Percentiles rank a stretch among this genome's conserved stretches.
phyloP scores from a whole-genome alignment of 2,797 vertebrate species.

The Aeoliscus strigatus region DNA sequence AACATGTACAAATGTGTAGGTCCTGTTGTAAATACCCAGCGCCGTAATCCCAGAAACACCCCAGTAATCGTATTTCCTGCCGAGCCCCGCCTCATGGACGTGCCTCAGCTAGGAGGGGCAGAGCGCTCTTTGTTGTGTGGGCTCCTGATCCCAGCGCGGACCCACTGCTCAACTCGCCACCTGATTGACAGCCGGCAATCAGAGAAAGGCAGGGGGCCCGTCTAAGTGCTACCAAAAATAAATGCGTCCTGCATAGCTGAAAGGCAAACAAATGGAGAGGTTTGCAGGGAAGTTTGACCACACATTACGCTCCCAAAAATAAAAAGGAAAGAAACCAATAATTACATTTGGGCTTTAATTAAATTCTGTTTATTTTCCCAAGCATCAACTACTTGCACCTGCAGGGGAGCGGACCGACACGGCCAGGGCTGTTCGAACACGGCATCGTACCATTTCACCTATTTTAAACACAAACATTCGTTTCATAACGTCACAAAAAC shows the following conservation, averaged over 20 bases:
- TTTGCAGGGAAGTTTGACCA: conserved; percentile 20
- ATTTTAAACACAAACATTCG: conserved; percentile 8
- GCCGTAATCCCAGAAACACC: conserved; percentile 47
- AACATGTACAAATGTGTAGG: conserved; percentile 22
- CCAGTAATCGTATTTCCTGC: conserved; percentile 33
- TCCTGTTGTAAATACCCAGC: conserved; percentile 13
- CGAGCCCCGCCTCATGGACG: conserved; percentile 29
- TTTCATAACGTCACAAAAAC: not conserved
- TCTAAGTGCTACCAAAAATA: conserved; percentile 41
- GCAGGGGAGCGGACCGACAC: conserved; percentile 4
- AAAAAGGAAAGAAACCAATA: conserved; percentile 36
- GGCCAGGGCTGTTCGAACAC: conserved; percentile 14
- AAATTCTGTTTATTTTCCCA: conserved; percentile 32
- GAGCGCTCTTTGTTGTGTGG: conserved; percentile 45
- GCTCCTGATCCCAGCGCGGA: conserved; percentile 19
- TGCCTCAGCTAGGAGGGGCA: conserved; percentile 25
- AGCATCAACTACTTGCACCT: conserved; percentile 24
- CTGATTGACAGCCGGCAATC: conserved; percentile 61
- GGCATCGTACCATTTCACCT: conserved; percentile 15
- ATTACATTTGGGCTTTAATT: conserved; percentile 54
- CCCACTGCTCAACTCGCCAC: conserved; percentile 13
- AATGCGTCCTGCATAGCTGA: conserved; percentile 21
- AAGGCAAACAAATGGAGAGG: conserved; percentile 31
- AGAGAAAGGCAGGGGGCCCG: conserved; percentile 22
- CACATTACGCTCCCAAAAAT: conserved; percentile 39